Conservation (phyloP, 2,113 vertebrate species). For the Vireo altiloquus region DNA sequence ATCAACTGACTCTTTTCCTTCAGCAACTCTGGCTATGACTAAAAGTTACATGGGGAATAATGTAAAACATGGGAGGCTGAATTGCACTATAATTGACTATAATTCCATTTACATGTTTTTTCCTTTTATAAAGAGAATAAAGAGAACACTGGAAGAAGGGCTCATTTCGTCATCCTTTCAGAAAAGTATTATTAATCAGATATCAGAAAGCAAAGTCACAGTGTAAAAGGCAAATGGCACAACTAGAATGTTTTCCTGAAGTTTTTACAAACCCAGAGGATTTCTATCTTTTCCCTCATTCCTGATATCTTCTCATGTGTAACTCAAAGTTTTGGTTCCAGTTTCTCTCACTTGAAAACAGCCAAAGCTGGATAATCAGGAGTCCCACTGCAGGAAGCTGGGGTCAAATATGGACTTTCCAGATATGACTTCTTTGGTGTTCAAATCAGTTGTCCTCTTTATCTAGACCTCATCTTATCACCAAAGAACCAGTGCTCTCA, state of each 20-base stretch:
- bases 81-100: neutral
- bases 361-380: neutral
- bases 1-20: neutral
- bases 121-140: neutral
- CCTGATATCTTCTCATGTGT: neutral
- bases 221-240: neutral
- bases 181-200: neutral
- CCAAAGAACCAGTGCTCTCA: neutral
- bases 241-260: neutral
- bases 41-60: neutral
- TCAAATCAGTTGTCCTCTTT: neutral
- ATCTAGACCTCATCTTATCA: neutral
- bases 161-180: neutral
- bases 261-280: neutral
- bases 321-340: neutral
- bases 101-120: neutral
- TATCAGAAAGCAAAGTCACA: neutral
- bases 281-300: neutral
- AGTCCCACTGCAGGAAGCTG: neutral
- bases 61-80: neutral
- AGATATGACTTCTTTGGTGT: neutral
- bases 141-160: neutral
- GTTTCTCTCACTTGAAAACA: neutral
- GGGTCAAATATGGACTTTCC: neutral
- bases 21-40: neutral